Base-by-base conservation (phyloP, 2,888 invertebrate genomes). In the Allygus modestus region DNA sequence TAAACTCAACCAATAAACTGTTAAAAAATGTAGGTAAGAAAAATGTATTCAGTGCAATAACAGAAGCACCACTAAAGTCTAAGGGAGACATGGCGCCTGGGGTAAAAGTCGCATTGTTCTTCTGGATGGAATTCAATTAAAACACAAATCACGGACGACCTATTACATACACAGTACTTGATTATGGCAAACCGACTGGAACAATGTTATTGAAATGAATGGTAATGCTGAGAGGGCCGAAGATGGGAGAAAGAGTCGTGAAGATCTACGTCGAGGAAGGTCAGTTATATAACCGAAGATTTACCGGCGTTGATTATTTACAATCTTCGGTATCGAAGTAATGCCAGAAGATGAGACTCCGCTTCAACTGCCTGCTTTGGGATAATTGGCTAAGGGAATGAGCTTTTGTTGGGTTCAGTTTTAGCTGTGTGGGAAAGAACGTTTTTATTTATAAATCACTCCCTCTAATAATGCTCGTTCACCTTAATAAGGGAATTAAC, bases 171-270 rank as follows among this genome's bases (percentile, higher is more conserved):
- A 28, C 9, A 65, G 65, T 5, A 31, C 11, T 65, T 20, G 58
- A 58, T 58, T 58, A 20, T 58, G 12, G 23, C 17, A 20, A 23
- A 54, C 54, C 54, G 54, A 54, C 1, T 65, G 65, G 65, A 65
- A 65, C 65, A 65, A 71, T 71, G 71, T 71, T 71, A 71, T 71
- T 71, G 71, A 71, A 71, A 71, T 71, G 71, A 71, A 71, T 71
- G 71, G 71, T 71, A 71, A 71, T 71, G 37, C 65, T 31, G 58
- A 37, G 37, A 4, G 7, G 12, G 58, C 58, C 26, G 58, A 65
- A 65, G 31, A 65, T 65, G 65, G 31, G 65, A 65, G 65, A 31
- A 65, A 26, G 65, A 31, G 31, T 65, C 65, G 65, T 65, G 65
- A 65, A 65, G 65, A 65, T 65, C 65, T 11, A 20, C 0, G 65